Conservation (phyloP, 2,888 invertebrate species). For the Drosophila atripex region DNA sequence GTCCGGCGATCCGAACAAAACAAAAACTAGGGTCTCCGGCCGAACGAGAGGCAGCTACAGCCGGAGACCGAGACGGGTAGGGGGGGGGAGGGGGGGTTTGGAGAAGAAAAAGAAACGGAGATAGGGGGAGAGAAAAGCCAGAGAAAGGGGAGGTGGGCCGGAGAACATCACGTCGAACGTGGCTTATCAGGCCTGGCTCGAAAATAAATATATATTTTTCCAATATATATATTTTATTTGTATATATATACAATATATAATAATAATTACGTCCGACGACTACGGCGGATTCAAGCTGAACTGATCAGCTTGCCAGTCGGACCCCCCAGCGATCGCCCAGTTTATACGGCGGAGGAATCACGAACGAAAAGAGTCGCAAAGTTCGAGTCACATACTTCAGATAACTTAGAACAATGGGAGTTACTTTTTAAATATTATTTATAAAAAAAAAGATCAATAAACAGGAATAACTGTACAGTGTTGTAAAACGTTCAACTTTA, state of each 20-base stretch:
- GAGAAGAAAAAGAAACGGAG: neutral
- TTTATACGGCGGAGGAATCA: slow-evolving; percentile 10
- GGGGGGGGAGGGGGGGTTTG: too few relatives aligned
- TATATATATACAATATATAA: neutral
- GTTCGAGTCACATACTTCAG: too few relatives aligned
- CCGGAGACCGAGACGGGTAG: neutral
- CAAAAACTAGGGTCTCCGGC: neutral
- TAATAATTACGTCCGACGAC: slow-evolving; percentile 4
- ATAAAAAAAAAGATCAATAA: too few relatives aligned
- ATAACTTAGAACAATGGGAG: too few relatives aligned
- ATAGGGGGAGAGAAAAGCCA: neutral
- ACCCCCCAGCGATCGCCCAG: slow-evolving; percentile 35
- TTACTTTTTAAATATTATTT: too few relatives aligned
- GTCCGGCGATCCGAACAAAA: slow-evolving; percentile 8
- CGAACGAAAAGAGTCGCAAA: neutral
- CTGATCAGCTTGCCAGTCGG: slow-evolving; percentile 16
- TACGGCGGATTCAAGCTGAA: neutral
- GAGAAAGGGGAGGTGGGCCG: neutral
- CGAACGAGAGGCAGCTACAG: neutral
- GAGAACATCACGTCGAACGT: neutral
- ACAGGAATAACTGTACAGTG: too few relatives aligned
- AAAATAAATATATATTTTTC: slow-evolving; percentile 3
- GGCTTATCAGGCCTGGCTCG: slow-evolving; percentile 19
- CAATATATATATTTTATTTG: neutral
- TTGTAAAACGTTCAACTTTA: too few relatives aligned